These are phyloP conservation scores for Galleria mellonella DNA, from an alignment of 1,140 invertebrate species.

Conservation along the genomic window DNA sequence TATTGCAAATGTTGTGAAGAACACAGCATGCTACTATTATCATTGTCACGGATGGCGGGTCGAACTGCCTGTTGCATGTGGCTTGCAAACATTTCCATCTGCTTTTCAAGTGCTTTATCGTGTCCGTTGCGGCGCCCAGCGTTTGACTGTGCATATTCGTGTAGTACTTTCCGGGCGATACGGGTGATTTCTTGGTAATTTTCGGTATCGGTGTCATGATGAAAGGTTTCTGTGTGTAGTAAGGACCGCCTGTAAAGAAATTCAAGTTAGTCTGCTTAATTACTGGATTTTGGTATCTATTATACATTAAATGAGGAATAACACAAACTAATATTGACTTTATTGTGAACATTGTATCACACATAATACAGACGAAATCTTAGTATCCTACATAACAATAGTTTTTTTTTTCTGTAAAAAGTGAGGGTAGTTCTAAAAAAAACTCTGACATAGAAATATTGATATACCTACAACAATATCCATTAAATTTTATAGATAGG, in stretches of 20 bases:
- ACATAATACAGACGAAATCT: too few relatives aligned
- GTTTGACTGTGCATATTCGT: slow-evolving; percentile 42
- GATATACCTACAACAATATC: too few relatives aligned
- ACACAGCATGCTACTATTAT: slow-evolving; percentile 56
- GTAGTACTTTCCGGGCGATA: slow-evolving; percentile 57
- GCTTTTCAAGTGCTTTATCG: slow-evolving; percentile 53
- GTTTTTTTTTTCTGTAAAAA: too few relatives aligned
- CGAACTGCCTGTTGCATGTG: slow-evolving; percentile 51
- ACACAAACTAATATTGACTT: too few relatives aligned
- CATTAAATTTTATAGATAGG: too few relatives aligned
- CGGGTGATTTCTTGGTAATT: slow-evolving; percentile 54
- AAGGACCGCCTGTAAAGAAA: slow-evolving; percentile 33
- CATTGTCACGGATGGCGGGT: slow-evolving; percentile 39
- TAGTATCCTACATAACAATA: too few relatives aligned
- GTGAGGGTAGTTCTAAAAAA: too few relatives aligned
- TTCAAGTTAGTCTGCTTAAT: neutral
- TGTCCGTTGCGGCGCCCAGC: slow-evolving; percentile 31
- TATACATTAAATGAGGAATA: too few relatives aligned
- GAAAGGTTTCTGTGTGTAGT: slow-evolving; percentile 50
- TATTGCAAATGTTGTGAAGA: slow-evolving; percentile 50
- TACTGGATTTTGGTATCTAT: too few relatives aligned
- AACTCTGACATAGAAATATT: too few relatives aligned
- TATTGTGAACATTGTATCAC: too few relatives aligned
- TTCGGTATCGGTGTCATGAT: slow-evolving; percentile 59
- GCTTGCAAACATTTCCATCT: slow-evolving; percentile 60